Evolutionary conservation across 2,888 invertebrate species (phyloP).

Genomic region (Melinopterus prodromus): DNA sequence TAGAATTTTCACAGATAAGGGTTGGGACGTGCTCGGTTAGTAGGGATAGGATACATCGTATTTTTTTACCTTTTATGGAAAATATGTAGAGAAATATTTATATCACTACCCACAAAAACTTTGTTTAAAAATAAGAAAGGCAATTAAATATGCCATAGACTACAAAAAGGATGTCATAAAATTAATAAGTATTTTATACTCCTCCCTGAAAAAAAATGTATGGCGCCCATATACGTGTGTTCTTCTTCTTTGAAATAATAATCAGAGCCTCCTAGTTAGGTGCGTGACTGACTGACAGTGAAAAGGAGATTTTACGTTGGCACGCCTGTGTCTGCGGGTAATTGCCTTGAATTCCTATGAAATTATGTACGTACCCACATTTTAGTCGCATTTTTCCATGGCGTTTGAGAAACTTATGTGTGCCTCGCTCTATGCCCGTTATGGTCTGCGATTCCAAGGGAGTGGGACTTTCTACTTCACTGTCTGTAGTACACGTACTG

Average conservation of each 20-base stretch:
- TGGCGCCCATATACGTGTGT: neutral
- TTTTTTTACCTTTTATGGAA: too few relatives aligned
- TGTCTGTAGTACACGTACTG: neutral
- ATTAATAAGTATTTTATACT: too few relatives aligned
- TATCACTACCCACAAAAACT: too few relatives aligned
- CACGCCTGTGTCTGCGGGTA: neutral
- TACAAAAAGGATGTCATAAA: too few relatives aligned
- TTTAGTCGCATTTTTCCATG: neutral
- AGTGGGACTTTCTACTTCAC: neutral
- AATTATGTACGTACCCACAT: neutral
- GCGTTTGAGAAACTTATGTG: neutral
- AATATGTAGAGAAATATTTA: too few relatives aligned
- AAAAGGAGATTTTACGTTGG: neutral
- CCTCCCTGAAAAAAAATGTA: too few relatives aligned
- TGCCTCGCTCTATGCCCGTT: neutral
- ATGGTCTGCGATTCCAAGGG: neutral
- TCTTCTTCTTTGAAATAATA: neutral
- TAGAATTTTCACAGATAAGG: too few relatives aligned
- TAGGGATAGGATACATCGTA: too few relatives aligned
- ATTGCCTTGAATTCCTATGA: neutral
- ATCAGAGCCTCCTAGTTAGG: neutral
- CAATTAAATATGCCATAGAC: too few relatives aligned
- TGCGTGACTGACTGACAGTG: slow-evolving; percentile 4
- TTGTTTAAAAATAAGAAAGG: too few relatives aligned
- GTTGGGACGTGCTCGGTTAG: too few relatives aligned